Percentiles rank a stretch among this genome's conserved stretches.
phyloP scores from a whole-genome alignment of 1,140 invertebrate species.

The Cryptotermes secundus region DNA sequence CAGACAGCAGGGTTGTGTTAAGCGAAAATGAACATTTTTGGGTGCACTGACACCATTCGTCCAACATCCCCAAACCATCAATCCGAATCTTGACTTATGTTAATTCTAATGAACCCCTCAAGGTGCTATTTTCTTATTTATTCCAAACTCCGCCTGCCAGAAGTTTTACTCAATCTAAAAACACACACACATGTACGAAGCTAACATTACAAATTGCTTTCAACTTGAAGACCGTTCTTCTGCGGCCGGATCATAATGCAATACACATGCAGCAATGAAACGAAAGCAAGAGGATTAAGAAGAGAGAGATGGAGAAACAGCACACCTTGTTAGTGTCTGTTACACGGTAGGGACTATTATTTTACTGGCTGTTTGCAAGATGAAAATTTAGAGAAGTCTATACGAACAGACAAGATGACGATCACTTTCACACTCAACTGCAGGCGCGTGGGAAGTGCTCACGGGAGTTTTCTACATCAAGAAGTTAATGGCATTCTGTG shows the following conservation, averaged over 20 bases:
- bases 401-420: not conserved
- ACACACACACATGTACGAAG: not conserved
- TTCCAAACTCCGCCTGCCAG: not conserved
- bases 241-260: constrained; percentile 16
- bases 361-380: constrained; percentile 29
- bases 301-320: not conserved
- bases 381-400: not conserved
- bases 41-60: not conserved
- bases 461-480: too few relatives aligned
- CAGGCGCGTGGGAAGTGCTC: not conserved
- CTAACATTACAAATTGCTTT: constrained; percentile 30
- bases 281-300: not conserved
- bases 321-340: constrained; percentile 24
- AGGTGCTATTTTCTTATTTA: constrained; percentile 28
- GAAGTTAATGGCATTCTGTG: too few relatives aligned
- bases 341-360: constrained; percentile 22
- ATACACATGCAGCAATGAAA: not conserved
- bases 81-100: constrained; percentile 27
- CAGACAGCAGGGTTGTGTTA: not conserved
- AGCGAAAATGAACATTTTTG: not conserved
- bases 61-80: not conserved
- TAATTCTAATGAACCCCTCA: not conserved
- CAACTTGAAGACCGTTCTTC: not conserved
- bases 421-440: not conserved
- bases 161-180: not conserved